Base-by-base conservation (phyloP, 2,888 invertebrate species). In the Xanthia togata region DNA sequence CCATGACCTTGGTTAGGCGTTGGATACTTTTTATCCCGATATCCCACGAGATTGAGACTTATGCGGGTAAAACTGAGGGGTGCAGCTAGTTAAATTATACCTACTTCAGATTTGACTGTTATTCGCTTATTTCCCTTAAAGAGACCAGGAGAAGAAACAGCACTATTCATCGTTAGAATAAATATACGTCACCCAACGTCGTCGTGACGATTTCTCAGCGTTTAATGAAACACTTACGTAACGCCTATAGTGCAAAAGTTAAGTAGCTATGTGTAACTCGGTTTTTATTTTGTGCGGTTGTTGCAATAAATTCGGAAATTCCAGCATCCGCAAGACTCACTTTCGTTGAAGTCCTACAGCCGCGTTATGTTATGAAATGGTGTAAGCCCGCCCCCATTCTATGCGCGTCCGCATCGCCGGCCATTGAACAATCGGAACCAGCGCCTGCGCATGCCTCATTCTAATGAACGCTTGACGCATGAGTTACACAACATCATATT, bases 311-410 rank as follows among this genome's bases (percentile, higher is more conserved):
- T 87, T 86, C 65, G 89, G 89, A 85, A 84, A 90, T 91, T 89
- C 91, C 86, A 77, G 89, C 87, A 91, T 92, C 91, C 91, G 91
- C 85, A 78, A 87, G 85, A 83, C 90, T 94, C 92, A 91, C 93
- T 94, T 93, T 92, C 91, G 85, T 91, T 82, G 79, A 70, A 70
- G 76, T 82, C 72, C 77, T 73, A 69, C 41, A 70, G 70, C 79
- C 84, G 86, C 63, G 67, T 75, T 82, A 85, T 83, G 90, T 95
- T 95, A 94, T 92, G 95, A 94, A 95, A 95, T 93, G 86, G 82
- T 76, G 14, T 88, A 85, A 90, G 91, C 89, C 92, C 93, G 93
- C 90, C 92, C 93, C 90, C 94, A 93, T 93, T 93, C 91, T 81
- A 64, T 62, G 81, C 89, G 92, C 91, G 93, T 92, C 92, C 90